Conservation (phyloP, 2,888 invertebrate genomes). For the Vandiemenella viatica region DNA sequence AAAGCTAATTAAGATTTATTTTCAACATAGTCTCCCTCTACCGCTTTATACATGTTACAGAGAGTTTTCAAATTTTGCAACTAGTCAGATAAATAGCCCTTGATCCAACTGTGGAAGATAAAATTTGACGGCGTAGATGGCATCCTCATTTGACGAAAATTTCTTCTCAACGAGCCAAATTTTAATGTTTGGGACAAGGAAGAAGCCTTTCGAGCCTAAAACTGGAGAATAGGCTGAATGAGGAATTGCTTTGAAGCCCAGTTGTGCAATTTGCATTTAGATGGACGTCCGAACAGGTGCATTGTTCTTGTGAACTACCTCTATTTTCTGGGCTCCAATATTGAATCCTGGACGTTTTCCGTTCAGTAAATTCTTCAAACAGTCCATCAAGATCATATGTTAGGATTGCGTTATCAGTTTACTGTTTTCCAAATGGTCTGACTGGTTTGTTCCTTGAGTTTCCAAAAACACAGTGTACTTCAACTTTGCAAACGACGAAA, state of each 20-base stretch:
- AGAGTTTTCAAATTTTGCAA: not conserved
- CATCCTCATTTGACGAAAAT: not conserved
- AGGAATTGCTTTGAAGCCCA: not conserved
- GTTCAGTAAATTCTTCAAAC: not conserved
- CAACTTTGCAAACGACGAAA: not conserved
- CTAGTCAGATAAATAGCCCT: not conserved
- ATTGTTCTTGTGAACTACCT: not conserved
- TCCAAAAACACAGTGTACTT: not conserved
- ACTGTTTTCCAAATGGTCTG: not conserved
- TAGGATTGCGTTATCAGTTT: not conserved
- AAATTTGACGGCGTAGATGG: too few species aligned
- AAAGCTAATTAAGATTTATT: not conserved
- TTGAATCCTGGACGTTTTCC: not conserved
- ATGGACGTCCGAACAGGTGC: not conserved
- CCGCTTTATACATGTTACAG: not conserved
- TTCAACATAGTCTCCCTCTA: not conserved
- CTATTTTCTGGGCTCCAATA: not conserved
- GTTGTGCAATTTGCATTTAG: not conserved
- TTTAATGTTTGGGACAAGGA: not conserved
- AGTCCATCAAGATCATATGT: not conserved
- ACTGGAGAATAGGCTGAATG: not conserved
- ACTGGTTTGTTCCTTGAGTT: not conserved
- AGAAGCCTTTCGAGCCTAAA: not conserved
- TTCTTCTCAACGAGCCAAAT: not conserved
- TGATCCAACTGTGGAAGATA: not conserved